A percentile compares a stretch with the other conserved stretches of the same genome.
Evolutionary conservation across 2,113 vertebrate species (phyloP).

Genomic region (Atrichornis clamosus): DNA sequence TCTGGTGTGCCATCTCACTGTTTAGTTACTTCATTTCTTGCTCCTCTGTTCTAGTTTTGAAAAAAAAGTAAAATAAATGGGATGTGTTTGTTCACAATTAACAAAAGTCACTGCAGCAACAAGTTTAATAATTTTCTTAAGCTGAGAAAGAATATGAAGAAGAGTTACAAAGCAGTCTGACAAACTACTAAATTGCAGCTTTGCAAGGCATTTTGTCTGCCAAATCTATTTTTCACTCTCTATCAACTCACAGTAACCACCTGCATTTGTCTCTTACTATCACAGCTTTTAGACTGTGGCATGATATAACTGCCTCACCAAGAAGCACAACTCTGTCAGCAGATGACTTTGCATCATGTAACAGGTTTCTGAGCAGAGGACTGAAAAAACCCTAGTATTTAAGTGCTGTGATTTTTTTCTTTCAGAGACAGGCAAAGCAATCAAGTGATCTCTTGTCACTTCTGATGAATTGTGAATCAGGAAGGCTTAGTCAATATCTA

Average conservation of each 20-base stretch:
- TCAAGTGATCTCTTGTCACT: not conserved
- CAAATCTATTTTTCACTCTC: not conserved
- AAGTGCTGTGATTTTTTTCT: not conserved
- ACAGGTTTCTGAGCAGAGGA: not conserved
- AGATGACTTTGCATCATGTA: not conserved
- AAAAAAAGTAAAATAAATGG: not conserved
- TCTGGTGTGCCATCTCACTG: fast-evolving
- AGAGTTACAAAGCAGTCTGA: not conserved
- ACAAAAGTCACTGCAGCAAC: not conserved
- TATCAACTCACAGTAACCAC: not conserved
- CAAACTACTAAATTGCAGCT: not conserved
- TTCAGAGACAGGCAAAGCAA: not conserved
- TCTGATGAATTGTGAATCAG: not conserved
- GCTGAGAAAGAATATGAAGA: not conserved
- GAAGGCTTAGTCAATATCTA: not conserved
- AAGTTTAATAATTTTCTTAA: not conserved
- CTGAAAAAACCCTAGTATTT: not conserved
- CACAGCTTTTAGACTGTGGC: not conserved
- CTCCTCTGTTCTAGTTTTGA: not conserved
- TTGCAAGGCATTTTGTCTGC: not conserved
- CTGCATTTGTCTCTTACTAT: not conserved
- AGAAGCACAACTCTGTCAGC: not conserved
- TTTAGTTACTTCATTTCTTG: not conserved
- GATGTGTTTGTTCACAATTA: not conserved
- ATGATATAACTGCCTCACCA: not conserved